A percentile compares a stretch with the other conserved stretches of the same genome.
Evolutionary conservation across 1,140 invertebrate species (phyloP).

Genomic region (Heliconius nattereri): DNA sequence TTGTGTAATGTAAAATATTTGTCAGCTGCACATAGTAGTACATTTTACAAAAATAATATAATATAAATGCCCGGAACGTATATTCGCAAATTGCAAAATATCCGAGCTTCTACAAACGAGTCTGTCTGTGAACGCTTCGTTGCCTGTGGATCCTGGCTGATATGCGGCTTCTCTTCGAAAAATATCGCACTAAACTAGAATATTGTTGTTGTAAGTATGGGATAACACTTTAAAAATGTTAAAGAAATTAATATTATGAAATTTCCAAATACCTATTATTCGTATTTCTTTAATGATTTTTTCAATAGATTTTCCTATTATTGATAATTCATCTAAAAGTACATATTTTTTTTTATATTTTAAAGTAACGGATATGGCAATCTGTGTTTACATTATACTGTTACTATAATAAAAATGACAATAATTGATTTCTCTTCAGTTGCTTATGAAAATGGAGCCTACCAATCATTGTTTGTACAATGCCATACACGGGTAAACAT

Average conservation of each 20-base stretch:
- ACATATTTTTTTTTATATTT: no score
- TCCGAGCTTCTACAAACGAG: constrained; percentile 6
- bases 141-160: not conserved
- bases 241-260: not conserved
- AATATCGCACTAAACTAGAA: not conserved
- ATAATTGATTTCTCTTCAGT: no score
- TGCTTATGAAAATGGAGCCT: no score
- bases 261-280: no score
- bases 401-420: no score
- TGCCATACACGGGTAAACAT: no score
- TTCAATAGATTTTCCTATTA: no score
- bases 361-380: no score
- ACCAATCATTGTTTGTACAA: no score
- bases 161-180: constrained; percentile 1
- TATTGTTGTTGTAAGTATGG: not conserved
- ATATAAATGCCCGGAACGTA: not conserved
- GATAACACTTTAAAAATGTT: not conserved
- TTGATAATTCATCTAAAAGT: no score
- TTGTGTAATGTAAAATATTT: not conserved
- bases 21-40: not conserved
- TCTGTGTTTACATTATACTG: no score
- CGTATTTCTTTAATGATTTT: no score
- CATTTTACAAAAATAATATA: not conserved
- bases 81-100: constrained; percentile 4
- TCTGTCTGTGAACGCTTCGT: constrained; percentile 5